Conservation (phyloP, 2,888 invertebrate genomes). For the Tanypteryx hageni region DNA sequence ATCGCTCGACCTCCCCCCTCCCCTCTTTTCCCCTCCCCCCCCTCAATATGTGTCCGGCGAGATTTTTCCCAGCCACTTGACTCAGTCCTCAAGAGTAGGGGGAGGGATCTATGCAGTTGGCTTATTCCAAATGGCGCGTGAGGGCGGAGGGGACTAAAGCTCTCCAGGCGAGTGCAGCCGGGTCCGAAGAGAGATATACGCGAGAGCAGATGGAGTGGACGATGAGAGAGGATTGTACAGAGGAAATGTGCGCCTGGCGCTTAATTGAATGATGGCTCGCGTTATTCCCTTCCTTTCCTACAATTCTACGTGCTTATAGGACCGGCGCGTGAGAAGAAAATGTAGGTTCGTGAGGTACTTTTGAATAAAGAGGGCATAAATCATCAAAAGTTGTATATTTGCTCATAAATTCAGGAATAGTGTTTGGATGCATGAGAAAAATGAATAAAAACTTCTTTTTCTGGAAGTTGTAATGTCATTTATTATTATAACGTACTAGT, state of each 20-base stretch:
- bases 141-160: background rate
- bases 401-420: too few relatives aligned
- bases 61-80: conserved; percentile 22
- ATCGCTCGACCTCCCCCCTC: too few relatives aligned
- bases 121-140: background rate
- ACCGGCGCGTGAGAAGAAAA: background rate
- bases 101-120: background rate
- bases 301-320: background rate
- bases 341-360: too few relatives aligned
- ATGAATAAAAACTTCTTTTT: too few relatives aligned
- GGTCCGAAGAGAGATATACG: background rate
- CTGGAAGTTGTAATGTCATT: too few relatives aligned
- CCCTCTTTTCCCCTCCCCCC: too few relatives aligned
- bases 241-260: background rate
- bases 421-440: too few relatives aligned
- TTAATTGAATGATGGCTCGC: background rate
- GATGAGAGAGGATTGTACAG: background rate
- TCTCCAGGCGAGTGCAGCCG: background rate
- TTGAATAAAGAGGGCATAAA: too few relatives aligned
- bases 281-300: background rate
- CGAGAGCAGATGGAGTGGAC: too few relatives aligned
- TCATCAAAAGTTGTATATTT: too few relatives aligned
- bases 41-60: background rate
- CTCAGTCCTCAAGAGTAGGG: background rate
- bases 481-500: too few relatives aligned